These are phyloP conservation scores for Oncorhynchus tshawytscha DNA, from an alignment of 2,113 vertebrate species.

Conservation along the genomic window DNA sequence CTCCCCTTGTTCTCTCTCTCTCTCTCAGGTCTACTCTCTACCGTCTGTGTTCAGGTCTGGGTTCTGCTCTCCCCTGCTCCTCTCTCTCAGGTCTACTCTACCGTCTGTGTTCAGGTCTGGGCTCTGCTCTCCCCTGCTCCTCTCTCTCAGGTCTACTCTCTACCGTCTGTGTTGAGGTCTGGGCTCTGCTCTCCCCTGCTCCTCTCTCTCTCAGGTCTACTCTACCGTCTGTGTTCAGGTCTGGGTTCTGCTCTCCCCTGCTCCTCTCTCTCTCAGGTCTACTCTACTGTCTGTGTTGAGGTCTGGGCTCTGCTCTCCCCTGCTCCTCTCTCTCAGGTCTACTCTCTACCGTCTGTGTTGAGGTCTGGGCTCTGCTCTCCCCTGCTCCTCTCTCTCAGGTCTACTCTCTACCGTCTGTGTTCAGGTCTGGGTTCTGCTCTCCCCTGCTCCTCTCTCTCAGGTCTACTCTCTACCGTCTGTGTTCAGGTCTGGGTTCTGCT, in stretches of 20 bases:
- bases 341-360: too few species aligned
- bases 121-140: too few species aligned
- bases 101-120: neutral
- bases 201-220: too few species aligned
- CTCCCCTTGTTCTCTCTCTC: too few species aligned
- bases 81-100: neutral
- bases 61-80: neutral
- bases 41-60: neutral
- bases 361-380: too few species aligned
- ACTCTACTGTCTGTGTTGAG: neutral
- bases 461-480: neutral
- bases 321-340: too few species aligned
- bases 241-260: neutral
- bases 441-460: neutral
- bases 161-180: too few species aligned
- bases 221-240: conserved; percentile 1
- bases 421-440: conserved; percentile 4
- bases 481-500: too few species aligned
- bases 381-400: too few species aligned
- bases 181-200: too few species aligned
- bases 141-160: too few species aligned
- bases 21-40: conserved; percentile 5
- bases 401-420: conserved; percentile 12
- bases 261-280: neutral
- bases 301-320: too few species aligned